phyloP scores from a whole-genome alignment of 2,797 vertebrate species.

The Tokudaia muenninki region DNA sequence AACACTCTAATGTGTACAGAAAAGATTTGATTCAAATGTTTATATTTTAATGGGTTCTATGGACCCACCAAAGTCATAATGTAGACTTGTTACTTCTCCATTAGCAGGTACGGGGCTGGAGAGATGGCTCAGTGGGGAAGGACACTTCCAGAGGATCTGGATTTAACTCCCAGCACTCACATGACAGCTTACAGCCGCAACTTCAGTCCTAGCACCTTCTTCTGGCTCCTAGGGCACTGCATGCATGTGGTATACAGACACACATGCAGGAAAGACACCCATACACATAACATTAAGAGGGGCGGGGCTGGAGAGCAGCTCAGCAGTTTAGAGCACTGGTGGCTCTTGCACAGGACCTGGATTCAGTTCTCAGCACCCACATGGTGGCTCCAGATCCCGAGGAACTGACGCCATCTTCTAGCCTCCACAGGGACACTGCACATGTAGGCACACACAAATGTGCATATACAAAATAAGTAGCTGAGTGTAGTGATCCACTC shows the following conservation, averaged over 20 bases:
- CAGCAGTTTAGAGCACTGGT: background rate
- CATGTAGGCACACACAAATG: background rate
- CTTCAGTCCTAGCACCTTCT: background rate
- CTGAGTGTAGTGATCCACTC: background rate
- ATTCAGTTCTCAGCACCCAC: background rate
- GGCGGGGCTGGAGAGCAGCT: background rate
- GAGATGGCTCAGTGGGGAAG: background rate
- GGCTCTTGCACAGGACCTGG: background rate
- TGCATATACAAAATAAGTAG: background rate
- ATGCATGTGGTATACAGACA: background rate
- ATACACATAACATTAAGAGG: background rate
- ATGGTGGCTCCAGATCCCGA: background rate
- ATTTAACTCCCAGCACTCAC: background rate
- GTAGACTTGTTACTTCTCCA: background rate
- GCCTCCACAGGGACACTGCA: background rate
- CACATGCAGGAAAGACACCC: background rate
- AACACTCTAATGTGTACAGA: background rate
- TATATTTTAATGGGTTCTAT: background rate
- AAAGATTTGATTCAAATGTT: background rate
- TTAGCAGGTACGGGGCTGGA: background rate
- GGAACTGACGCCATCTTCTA: background rate
- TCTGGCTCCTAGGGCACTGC: too few relatives aligned
- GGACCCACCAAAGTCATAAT: background rate
- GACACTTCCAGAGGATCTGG: background rate
- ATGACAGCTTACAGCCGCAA: background rate